A percentile compares a stretch with the other conserved stretches of the same genome.
These are phyloP conservation scores for Steatocranus sp. DNA, from an alignment of 2,797 vertebrate species.

Conservation along the genomic window DNA sequence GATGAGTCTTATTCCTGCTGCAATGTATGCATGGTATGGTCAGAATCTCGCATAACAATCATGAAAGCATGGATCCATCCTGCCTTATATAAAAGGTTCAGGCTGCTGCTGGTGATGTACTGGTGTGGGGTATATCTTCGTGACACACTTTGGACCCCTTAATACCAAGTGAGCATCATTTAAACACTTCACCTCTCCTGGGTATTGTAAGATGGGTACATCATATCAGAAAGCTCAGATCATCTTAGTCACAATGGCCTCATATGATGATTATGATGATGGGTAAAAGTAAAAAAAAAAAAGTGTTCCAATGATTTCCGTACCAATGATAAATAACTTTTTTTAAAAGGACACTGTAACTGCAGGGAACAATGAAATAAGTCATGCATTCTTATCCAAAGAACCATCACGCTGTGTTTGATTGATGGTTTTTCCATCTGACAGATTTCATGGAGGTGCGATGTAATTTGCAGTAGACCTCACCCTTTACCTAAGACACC, in stretches of 20 bases:
- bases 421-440: slow-evolving; percentile 29
- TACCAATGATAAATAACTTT: not conserved
- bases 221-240: not conserved
- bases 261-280: not conserved
- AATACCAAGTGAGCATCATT: not conserved
- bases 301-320: not conserved
- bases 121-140: not conserved
- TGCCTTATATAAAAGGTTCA: not conserved
- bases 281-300: not conserved
- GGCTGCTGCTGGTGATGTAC: not conserved
- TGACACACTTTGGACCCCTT: not conserved
- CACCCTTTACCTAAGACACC: slow-evolving; percentile 38
- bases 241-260: not conserved
- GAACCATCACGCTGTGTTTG: slow-evolving; percentile 9
- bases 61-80: not conserved
- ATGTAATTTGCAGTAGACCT: slow-evolving; percentile 36
- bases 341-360: not conserved
- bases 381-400: not conserved
- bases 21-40: not conserved
- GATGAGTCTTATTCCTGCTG: not conserved
- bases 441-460: slow-evolving; percentile 49
- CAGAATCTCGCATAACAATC: not conserved
- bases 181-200: not conserved
- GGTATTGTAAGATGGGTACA: not conserved
- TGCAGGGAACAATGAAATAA: not conserved